phyloP scores from a whole-genome alignment of 2,888 invertebrate species.

The Osmoderma eremita region DNA sequence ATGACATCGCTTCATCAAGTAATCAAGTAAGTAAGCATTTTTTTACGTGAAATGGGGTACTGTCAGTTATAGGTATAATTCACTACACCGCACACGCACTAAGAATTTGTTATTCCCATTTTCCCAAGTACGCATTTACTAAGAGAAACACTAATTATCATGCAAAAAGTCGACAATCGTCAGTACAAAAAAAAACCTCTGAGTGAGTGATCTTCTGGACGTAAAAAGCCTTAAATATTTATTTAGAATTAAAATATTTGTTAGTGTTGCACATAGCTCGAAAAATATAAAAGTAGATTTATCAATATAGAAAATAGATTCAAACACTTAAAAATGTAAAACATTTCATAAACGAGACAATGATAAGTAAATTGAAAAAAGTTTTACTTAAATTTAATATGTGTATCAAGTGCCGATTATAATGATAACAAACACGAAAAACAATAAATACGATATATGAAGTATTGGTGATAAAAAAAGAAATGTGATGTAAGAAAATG shows the following conservation, averaged over 20 bases:
- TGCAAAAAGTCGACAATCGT: slow-evolving; percentile 25
- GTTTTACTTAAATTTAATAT: slow-evolving; percentile 17
- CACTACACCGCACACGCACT: no score
- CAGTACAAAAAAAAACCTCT: slow-evolving; percentile 27
- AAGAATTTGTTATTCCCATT: slow-evolving; percentile 20
- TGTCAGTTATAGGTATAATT: no score
- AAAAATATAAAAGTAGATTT: slow-evolving; percentile 38
- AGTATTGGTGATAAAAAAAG: slow-evolving; percentile 26
- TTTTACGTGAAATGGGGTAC: no score
- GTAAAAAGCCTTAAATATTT: slow-evolving; percentile 28
- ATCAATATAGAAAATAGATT: slow-evolving; percentile 26
- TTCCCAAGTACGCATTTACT: slow-evolving; percentile 7
- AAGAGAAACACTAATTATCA: slow-evolving; percentile 3
- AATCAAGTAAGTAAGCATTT: no score
- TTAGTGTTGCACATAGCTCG: slow-evolving; percentile 36
- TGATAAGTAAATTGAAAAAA: slow-evolving; percentile 8
- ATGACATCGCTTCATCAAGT: no score
- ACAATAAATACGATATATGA: slow-evolving; percentile 22
- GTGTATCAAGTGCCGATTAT: slow-evolving; percentile 19
- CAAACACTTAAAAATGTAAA: slow-evolving; percentile 19
- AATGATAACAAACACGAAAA: slow-evolving; percentile 19
- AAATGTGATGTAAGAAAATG: slow-evolving; percentile 13
- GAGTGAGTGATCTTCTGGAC: slow-evolving; percentile 21
- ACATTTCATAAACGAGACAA: slow-evolving; percentile 18
- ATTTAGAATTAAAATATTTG: slow-evolving; percentile 23